phyloP scores from a whole-genome alignment of 2,888 invertebrate genomes.

The Xestia rhomboidea region DNA sequence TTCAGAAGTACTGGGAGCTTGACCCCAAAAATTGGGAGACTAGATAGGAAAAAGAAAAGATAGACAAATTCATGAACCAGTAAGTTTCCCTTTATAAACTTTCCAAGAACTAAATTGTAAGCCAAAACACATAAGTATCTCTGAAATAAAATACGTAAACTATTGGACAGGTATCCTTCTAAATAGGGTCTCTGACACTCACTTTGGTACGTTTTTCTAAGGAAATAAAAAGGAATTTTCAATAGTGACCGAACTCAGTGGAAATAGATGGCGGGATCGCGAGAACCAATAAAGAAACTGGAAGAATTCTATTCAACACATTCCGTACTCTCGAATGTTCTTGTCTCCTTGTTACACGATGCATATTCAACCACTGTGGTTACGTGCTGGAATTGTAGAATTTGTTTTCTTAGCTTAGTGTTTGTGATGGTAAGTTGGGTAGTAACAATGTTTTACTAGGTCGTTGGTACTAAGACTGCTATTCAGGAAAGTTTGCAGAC shows the following conservation, averaged over 20 bases:
- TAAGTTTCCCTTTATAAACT: conserved; percentile 6
- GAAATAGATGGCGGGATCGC: conserved; percentile 60
- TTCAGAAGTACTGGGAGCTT: background rate
- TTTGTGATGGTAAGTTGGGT: conserved; percentile 24
- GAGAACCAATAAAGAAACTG: conserved; percentile 76
- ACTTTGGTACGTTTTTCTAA: conserved; percentile 51
- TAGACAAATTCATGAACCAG: conserved; percentile 13
- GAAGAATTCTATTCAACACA: conserved; percentile 80
- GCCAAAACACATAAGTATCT: conserved; percentile 34
- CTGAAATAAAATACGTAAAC: conserved; percentile 39
- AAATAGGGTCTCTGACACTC: conserved; percentile 50
- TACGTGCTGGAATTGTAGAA: conserved; percentile 60
- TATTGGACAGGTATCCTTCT: conserved; percentile 50
- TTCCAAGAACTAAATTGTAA: conserved; percentile 21
- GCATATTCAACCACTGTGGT: conserved; percentile 66
- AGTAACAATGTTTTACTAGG: conserved; percentile 15
- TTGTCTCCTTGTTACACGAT: conserved; percentile 69
- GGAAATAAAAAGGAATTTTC: conserved; percentile 66
- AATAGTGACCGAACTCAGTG: conserved; percentile 63
- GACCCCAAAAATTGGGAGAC: background rate
- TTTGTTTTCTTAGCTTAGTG: conserved; percentile 50
- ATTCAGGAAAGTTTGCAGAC: background rate
- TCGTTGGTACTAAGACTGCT: background rate
- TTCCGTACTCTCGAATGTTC: conserved; percentile 73
- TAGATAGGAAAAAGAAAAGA: background rate